phyloP scores from a whole-genome alignment of 2,888 invertebrate species.

The Tinea semifulvella region DNA sequence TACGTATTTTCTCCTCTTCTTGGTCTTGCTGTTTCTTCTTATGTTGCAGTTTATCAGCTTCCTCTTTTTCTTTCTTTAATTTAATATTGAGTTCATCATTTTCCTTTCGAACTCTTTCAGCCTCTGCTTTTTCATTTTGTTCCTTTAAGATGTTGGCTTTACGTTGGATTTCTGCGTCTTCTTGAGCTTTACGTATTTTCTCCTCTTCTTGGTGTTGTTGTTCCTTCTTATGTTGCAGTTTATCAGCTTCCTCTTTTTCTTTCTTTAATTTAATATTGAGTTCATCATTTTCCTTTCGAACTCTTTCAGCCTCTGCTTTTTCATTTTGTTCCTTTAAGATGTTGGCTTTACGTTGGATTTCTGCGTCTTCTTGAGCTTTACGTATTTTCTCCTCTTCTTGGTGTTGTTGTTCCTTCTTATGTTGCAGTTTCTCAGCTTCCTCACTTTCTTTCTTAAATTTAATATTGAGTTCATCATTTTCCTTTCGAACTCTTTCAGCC shows the following conservation, averaged over 20 bases:
- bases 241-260: constrained; percentile 14
- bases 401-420: not conserved
- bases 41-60: constrained; percentile 13
- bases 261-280: not conserved
- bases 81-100: no score
- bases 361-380: no score
- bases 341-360: not conserved
- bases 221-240: constrained; percentile 11
- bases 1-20: constrained; percentile 1
- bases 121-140: constrained; percentile 14
- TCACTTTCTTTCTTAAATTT: not conserved
- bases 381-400: not conserved
- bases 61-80: constrained; percentile 11
- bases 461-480: no score
- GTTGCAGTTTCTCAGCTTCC: constrained; percentile 8
- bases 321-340: constrained; percentile 14
- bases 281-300: no score
- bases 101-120: constrained; percentile 16
- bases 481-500: no score
- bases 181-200: constrained; percentile 12
- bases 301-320: no score
- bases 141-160: constrained; percentile 7
- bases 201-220: constrained; percentile 14
- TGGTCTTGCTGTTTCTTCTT: not conserved
- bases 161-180: constrained; percentile 14